phyloP scores from a whole-genome alignment of 1,140 invertebrate genomes.

The Adelges cooleyi region DNA sequence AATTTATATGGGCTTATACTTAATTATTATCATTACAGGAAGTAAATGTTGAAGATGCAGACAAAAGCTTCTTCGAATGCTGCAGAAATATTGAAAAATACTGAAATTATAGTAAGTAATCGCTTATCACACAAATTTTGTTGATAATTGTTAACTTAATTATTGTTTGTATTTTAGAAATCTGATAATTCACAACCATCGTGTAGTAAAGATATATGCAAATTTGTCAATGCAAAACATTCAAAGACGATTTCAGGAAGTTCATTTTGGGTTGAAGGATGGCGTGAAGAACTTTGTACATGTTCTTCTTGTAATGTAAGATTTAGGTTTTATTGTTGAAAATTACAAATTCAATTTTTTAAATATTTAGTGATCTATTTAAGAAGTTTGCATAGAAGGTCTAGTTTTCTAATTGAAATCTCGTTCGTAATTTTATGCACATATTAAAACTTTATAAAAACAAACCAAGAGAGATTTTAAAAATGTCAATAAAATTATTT shows the following conservation, averaged over 20 bases:
- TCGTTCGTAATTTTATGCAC: no score
- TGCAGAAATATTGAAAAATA: not conserved
- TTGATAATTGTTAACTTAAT: not conserved
- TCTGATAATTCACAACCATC: not conserved
- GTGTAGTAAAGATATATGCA: not conserved
- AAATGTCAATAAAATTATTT: no score
- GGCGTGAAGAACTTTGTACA: constrained; percentile 42
- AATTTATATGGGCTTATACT: no score
- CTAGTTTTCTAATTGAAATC: no score
- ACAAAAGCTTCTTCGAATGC: not conserved
- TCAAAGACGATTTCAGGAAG: constrained; percentile 31
- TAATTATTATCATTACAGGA: not conserved
- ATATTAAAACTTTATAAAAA: no score
- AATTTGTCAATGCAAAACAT: constrained; percentile 1
- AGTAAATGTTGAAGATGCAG: not conserved
- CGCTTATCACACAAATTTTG: not conserved
- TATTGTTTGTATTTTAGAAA: not conserved
- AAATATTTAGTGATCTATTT: not conserved
- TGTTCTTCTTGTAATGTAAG: constrained; percentile 41
- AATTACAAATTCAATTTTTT: not conserved
- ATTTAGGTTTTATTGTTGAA: not conserved
- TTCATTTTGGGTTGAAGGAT: constrained; percentile 40
- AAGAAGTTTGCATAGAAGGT: no score
- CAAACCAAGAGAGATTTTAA: no score
- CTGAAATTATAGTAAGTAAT: not conserved